Evolutionary conservation across 1,140 invertebrate genomes (phyloP), one percentile per base, ranked within the genome.

Genomic region (Orussus abietinus): DNA sequence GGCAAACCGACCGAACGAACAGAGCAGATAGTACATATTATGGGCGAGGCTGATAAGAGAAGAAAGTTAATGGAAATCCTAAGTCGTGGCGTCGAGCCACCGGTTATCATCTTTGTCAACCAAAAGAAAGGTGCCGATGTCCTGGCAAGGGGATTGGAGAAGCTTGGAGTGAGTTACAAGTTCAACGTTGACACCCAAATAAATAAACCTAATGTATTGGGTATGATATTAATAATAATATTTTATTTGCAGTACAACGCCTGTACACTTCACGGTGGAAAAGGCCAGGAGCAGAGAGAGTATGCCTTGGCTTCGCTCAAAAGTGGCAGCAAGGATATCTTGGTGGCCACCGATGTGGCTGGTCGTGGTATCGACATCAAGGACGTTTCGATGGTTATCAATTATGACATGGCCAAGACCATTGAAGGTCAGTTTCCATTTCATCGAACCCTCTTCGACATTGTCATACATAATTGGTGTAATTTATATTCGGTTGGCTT

Each of bases 291-390:
- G 72, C 95, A 98, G 69, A 83, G 97, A 82, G 97, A 99, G 66
- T 98, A 94, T 67, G 97, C 97, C 31, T 75, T 99, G 51, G 90
- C 92, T 4, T 90, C 91, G 70, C 81, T 99, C 29, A 99, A 99
- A 70, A 83, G 83, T 38, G 93, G 93, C 9, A 80, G 83, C 1
- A 98, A 98, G 71, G 95, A 99, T 66, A 99, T 99, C 59, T 75
- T 99, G 40, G 96, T 99, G n/a, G 97, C 97, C 0, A 99, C 97
- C 4, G 96, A 99, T 76, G 96, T 99, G 2, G 97, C 97, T 62
- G 96, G 96, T 53, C 86, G 96, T 83, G 97, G 97, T 93, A 99
- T 99, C 50, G 96, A 99, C 63, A 98, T 99, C 58, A 98, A 98
- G 69, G 96, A 99, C 73, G 96, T 99, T 0, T 96, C 93, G 1